A percentile compares a stretch with the other conserved stretches of the same genome.
Evolutionary conservation across 2,113 vertebrate species (phyloP).

Genomic region (Indicator maculatus): DNA sequence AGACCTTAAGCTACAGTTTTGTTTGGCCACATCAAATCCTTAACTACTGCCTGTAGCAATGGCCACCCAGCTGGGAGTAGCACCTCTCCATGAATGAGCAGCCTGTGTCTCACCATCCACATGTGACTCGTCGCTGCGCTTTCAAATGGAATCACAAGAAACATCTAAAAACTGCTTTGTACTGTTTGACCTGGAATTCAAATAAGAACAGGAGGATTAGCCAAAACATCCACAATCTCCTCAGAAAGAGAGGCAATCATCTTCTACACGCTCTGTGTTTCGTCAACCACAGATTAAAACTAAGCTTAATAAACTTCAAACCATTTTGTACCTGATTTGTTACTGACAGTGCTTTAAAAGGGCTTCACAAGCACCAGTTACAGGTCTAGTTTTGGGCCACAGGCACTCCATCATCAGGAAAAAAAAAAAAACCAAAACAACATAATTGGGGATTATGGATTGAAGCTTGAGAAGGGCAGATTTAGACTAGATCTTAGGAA

Average conservation of each 20-base stretch:
- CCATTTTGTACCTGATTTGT: not conserved
- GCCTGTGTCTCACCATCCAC: not conserved
- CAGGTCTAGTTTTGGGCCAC: not conserved
- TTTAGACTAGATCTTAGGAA: too few relatives aligned
- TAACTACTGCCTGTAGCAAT: fast-evolving
- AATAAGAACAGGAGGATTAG: not conserved
- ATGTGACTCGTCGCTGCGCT: not conserved
- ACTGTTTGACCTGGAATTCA: not conserved
- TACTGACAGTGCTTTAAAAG: not conserved
- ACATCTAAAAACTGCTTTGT: not conserved
- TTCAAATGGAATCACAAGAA: not conserved
- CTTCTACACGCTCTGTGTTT: fast-evolving
- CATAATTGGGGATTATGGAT: not conserved
- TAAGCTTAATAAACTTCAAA: not conserved
- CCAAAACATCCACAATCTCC: not conserved
- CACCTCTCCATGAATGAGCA: not conserved
- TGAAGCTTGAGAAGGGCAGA: too few relatives aligned
- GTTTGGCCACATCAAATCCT: not conserved
- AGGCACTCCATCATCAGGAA: fast-evolving
- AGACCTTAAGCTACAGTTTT: not conserved
- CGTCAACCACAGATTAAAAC: not conserved
- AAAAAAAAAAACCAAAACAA: too few relatives aligned
- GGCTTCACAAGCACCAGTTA: fast-evolving
- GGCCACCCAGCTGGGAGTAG: not conserved
- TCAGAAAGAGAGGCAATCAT: not conserved